These are phyloP conservation scores for Cepaea hortensis DNA, from an alignment of 2,888 invertebrate genomes.

Conservation along the genomic window DNA sequence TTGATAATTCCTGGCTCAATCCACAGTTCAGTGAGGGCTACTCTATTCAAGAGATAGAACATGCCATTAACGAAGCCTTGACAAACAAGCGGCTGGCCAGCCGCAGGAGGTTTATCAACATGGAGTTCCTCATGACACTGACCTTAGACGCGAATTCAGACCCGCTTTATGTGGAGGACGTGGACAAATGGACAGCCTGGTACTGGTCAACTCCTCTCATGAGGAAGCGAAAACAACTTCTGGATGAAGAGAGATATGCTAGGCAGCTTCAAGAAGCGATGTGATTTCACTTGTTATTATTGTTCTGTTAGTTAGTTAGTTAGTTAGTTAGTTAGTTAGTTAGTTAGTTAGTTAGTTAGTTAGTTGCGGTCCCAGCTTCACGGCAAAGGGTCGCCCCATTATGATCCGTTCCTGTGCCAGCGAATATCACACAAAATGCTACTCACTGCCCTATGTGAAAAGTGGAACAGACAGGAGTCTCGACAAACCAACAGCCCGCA, in stretches of 20 bases:
- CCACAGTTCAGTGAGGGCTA: slow-evolving; percentile 39
- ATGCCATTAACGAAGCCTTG: background rate
- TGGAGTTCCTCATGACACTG: slow-evolving; percentile 19
- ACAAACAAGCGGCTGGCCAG: background rate
- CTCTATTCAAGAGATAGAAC: slow-evolving; percentile 11
- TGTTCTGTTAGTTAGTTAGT: background rate
- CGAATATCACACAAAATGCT: too few relatives aligned
- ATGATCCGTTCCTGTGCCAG: too few relatives aligned
- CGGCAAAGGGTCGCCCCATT: too few relatives aligned
- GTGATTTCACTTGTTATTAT: background rate
- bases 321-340: too few relatives aligned
- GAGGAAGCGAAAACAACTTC: slow-evolving; percentile 1
- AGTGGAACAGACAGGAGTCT: too few relatives aligned
- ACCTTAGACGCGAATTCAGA: background rate
- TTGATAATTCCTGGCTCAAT: background rate
- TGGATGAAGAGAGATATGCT: background rate
- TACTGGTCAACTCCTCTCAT: background rate
- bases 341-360: too few relatives aligned
- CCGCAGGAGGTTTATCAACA: background rate
- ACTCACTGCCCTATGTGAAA: too few relatives aligned
- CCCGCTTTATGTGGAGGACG: background rate
- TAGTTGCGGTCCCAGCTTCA: too few relatives aligned
- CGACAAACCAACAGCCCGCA: too few relatives aligned
- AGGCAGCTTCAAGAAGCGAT: background rate
- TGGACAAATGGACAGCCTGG: background rate